These are phyloP conservation scores for Leptonema lineaticorne DNA, from an alignment of 1,140 invertebrate species.

Conservation along the genomic window DNA sequence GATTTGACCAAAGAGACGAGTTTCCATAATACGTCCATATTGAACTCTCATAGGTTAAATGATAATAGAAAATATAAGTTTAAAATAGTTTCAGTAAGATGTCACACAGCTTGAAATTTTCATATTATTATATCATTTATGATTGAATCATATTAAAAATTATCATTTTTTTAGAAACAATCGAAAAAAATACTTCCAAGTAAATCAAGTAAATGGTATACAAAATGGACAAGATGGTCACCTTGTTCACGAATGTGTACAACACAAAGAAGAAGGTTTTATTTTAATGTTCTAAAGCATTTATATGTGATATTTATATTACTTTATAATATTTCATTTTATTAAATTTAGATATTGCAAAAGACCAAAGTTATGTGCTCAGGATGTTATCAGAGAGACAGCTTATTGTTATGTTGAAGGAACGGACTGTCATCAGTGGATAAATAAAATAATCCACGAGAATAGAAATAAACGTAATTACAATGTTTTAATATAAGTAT, in stretches of 20 bases:
- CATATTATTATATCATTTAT: background rate
- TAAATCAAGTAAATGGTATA: slow-evolving; percentile 39
- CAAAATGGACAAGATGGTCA: slow-evolving; percentile 40
- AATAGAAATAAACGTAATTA: slow-evolving; percentile 46
- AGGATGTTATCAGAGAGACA: slow-evolving; percentile 73
- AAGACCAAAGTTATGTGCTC: slow-evolving; percentile 70
- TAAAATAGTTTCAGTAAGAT: slow-evolving; percentile 36
- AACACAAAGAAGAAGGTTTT: slow-evolving; percentile 38
- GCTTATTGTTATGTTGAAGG: slow-evolving; percentile 83
- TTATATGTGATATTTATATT: background rate
- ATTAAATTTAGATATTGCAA: slow-evolving; percentile 66
- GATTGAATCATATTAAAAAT: background rate
- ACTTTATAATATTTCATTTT: background rate
- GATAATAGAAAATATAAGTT: slow-evolving; percentile 37
- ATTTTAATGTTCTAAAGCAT: background rate
- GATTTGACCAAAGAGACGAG: background rate
- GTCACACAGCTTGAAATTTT: background rate
- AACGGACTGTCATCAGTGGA: slow-evolving; percentile 75
- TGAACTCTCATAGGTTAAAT: background rate
- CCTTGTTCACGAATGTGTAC: slow-evolving; percentile 28
- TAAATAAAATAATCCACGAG: slow-evolving; percentile 60
- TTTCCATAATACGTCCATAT: background rate
- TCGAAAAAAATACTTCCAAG: slow-evolving; percentile 35
- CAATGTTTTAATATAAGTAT: background rate
- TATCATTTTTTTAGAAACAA: background rate